A percentile compares a stretch with the other conserved stretches of the same genome.
phyloP scores from a whole-genome alignment of 2,113 vertebrate genomes.

The Cheirogaleus medius region DNA sequence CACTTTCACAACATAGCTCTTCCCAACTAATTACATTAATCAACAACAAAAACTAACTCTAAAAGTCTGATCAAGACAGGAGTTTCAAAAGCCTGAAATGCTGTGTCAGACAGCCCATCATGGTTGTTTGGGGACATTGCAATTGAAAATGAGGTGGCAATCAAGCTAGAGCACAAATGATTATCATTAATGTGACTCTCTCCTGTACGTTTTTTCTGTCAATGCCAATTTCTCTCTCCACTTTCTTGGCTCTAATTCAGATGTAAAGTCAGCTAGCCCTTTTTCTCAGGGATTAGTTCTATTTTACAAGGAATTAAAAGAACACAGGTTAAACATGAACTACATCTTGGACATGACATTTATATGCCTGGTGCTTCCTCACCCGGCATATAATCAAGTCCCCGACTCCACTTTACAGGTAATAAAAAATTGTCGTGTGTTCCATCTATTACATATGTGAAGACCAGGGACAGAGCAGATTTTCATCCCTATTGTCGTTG shows the following conservation, averaged over 20 bases:
- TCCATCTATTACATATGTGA: background rate
- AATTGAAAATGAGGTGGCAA: background rate
- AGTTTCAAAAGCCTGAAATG: background rate
- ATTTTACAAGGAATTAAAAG: conserved; percentile 24
- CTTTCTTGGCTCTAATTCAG: conserved; percentile 22
- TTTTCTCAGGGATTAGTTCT: background rate
- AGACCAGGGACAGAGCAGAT: background rate
- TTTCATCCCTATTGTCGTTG: background rate
- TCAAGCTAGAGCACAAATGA: background rate
- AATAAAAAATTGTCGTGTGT: background rate
- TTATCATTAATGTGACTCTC: background rate
- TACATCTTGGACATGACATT: background rate
- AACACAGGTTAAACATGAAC: background rate
- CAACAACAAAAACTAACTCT: background rate
- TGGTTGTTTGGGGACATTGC: background rate
- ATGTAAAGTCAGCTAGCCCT: background rate
- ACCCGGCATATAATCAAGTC: background rate
- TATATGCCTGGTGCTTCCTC: background rate
- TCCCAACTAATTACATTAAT: conserved; percentile 24
- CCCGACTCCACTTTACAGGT: background rate
- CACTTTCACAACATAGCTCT: background rate
- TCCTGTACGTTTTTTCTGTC: background rate
- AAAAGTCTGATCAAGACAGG: background rate
- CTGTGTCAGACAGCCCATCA: background rate
- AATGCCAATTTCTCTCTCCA: background rate